These are phyloP conservation scores for Exephanes ischioxanthus DNA, from an alignment of 2,888 invertebrate species.

Conservation along the genomic window DNA sequence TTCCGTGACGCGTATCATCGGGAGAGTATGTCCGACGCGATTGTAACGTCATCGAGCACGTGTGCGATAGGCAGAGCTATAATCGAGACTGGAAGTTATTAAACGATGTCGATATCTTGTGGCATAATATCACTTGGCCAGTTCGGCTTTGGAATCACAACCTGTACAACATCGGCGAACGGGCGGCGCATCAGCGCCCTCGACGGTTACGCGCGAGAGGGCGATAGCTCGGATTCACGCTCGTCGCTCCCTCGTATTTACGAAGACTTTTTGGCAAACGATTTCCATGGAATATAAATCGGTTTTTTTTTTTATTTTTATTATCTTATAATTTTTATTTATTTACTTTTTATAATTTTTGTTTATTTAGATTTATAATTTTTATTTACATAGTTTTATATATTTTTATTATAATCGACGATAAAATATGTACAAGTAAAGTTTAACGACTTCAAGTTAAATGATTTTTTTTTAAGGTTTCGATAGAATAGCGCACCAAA, in stretches of 20 bases:
- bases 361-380: no score
- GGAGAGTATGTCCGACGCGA: not conserved
- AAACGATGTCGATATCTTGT: not conserved
- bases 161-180: not conserved
- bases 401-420: not conserved
- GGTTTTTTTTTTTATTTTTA: not conserved
- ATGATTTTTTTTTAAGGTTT: not conserved
- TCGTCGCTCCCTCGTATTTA: not conserved
- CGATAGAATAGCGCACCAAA: not conserved
- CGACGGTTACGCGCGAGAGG: not conserved
- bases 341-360: no score
- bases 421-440: not conserved
- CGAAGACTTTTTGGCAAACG: not conserved
- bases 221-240: not conserved
- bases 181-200: not conserved
- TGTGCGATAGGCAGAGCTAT: conserved; percentile 1
- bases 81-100: not conserved
- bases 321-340: no score
- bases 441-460: not conserved
- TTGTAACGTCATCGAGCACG: conserved; percentile 47
- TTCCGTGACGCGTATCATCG: conserved; percentile 28
- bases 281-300: not conserved
- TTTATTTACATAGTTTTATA: no score
- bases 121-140: not conserved
- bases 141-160: not conserved